Evolutionary conservation across 1,140 invertebrate genomes (phyloP).

Genomic region (Scaptodrosophila lebanonensis): DNA sequence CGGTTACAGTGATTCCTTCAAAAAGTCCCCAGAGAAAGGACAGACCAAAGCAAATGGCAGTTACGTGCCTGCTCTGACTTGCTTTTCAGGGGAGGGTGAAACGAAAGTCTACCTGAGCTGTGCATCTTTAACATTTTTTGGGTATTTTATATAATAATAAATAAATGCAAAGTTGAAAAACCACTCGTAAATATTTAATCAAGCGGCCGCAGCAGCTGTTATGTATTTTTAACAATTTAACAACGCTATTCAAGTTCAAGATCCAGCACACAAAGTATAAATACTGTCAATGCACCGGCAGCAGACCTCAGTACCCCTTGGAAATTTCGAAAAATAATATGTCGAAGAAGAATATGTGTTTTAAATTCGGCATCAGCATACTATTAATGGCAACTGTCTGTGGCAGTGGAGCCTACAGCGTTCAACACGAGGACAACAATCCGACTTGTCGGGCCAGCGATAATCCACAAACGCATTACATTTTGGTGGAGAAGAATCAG

Average conservation of each 20-base stretch:
- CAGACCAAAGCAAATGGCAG: conserved; percentile 43
- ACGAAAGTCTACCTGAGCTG: conserved; percentile 14
- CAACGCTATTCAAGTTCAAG: conserved; percentile 38
- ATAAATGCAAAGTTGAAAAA: not conserved
- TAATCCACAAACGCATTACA: too few species aligned
- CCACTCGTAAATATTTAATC: conserved; percentile 22
- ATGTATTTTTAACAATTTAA: conserved; percentile 17
- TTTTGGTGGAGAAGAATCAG: too few species aligned
- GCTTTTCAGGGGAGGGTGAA: too few species aligned
- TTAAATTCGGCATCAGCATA: too few species aligned
- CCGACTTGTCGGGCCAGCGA: too few species aligned
- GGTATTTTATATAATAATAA: conserved; percentile 24
- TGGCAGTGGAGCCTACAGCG: too few species aligned
- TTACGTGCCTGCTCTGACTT: too few species aligned
- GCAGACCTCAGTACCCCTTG: too few species aligned
- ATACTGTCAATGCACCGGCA: conserved; percentile 17
- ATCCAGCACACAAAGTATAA: conserved; percentile 25
- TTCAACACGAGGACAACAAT: too few species aligned
- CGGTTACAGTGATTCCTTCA: conserved; percentile 48
- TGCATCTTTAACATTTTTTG: conserved; percentile 6
- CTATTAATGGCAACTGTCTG: too few species aligned
- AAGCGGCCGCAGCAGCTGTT: conserved; percentile 32
- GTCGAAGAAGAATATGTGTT: too few species aligned
- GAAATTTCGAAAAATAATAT: conserved; percentile 3
- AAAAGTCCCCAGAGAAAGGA: conserved; percentile 25